These are phyloP conservation scores for Hemicordylus capensis DNA, from an alignment of 2,113 vertebrate genomes.

Conservation along the genomic window DNA sequence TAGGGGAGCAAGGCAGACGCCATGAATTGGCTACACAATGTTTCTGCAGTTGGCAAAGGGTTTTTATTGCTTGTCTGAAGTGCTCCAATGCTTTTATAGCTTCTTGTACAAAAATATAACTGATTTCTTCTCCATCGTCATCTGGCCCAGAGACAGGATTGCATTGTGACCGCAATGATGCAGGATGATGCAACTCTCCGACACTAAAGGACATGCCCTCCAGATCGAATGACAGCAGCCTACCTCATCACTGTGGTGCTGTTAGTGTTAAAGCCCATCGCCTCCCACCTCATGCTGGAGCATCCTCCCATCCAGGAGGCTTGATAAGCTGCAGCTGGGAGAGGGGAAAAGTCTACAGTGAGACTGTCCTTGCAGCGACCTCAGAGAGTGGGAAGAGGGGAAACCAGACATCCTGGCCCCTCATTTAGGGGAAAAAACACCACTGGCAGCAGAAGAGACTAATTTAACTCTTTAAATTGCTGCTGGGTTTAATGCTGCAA, in stretches of 20 bases:
- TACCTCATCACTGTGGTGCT: fast-evolving
- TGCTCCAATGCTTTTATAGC: background rate
- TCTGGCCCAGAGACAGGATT: slow-evolving; percentile 16
- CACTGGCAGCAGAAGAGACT: background rate
- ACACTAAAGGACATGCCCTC: background rate
- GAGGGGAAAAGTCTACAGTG: background rate
- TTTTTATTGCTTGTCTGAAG: background rate
- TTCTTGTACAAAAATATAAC: background rate
- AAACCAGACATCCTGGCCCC: slow-evolving; percentile 68
- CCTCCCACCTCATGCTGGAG: background rate
- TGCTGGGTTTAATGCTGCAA: background rate
- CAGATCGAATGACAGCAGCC: background rate
- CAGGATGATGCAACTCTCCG: background rate
- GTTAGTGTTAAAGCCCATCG: background rate
- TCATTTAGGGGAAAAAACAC: slow-evolving; percentile 65
- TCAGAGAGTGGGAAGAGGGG: slow-evolving; percentile 41
- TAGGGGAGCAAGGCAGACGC: background rate
- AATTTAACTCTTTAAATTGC: slow-evolving; percentile 62
- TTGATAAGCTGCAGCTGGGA: slow-evolving; percentile 25
- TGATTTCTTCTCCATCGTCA: background rate
- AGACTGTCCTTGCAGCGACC: slow-evolving; percentile 64
- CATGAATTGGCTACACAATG: slow-evolving; percentile 16
- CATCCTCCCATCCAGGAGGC: fast-evolving
- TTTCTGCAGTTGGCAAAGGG: slow-evolving; percentile 12
- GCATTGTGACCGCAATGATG: background rate